Evolutionary conservation across 2,888 invertebrate genomes (phyloP), one percentile per base, ranked within the genome.

Genomic region (Cephus spinipes): DNA sequence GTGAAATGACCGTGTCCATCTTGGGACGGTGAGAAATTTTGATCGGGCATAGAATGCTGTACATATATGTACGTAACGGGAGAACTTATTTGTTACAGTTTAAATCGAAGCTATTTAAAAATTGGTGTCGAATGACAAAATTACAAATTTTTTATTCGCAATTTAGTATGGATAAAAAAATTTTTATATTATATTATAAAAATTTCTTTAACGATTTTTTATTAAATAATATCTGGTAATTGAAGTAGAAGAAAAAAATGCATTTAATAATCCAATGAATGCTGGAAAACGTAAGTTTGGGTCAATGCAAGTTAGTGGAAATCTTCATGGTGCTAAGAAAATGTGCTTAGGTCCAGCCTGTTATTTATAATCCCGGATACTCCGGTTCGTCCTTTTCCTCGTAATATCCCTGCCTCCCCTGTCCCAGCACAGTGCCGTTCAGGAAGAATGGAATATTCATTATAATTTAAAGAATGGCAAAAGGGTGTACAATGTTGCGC

Each of bases 401-500:
- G 69, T 36, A 33, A 35, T 71, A 55, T 33, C 76, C 32, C 69
- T 40, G 11, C 23, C 11, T 11, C 23, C 55, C 68, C 40, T 35
- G 31, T 12, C 4, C 3, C 55, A 68, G 2, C 9, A 55, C 55
- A 55, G 55, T 55, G 55, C 55, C 55, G 55, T 23, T 23, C 9
- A 12, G 74, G 68, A 32, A 74, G 77, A 76, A 79, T 76, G 73
- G 74, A 80, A 80, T 81, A 81, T 81, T 80, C 79, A 79, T 81
- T 77, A 78, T 77, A 69, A 78, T 76, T 81, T 81, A 78, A 79
- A 79, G 76, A 81, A 79, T 77, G 80, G 76, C 79, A 73, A 77
- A 79, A 78, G 80, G 80, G 74, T 76, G 77, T 75, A 74, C 73
- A 76, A 75, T 73, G 74, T 55, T 75, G 55, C 74, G 75, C 79